phyloP scores from a whole-genome alignment of 2,113 vertebrate genomes.

The Egretta garzetta region DNA sequence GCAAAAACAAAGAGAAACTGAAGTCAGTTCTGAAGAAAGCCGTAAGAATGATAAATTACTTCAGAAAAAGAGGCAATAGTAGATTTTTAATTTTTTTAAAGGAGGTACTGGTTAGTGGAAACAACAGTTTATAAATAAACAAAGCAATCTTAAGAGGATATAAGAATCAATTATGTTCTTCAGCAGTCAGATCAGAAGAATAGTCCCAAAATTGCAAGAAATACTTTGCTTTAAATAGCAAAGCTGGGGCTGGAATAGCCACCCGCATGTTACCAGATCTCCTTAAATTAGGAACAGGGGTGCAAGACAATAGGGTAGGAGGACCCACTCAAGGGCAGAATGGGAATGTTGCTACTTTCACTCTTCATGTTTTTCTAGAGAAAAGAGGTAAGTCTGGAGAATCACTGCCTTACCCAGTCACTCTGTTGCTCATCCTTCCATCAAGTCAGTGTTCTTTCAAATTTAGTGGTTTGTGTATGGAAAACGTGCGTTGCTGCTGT shows the following conservation, averaged over 20 bases:
- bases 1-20: not conserved
- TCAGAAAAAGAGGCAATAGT: not conserved
- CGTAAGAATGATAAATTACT: not conserved
- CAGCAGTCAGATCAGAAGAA: not conserved
- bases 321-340: not conserved
- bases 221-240: not conserved
- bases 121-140: not conserved
- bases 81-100: not conserved
- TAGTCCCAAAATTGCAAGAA: not conserved
- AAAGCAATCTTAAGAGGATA: not conserved
- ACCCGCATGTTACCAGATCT: not conserved
- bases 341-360: not conserved
- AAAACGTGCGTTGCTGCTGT: not conserved
- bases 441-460: not conserved
- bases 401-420: not conserved
- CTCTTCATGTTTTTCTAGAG: not conserved
- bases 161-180: not conserved
- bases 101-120: not conserved
- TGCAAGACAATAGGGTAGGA: not conserved
- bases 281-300: not conserved
- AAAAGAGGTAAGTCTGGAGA: not conserved
- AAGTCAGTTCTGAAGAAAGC: not conserved
- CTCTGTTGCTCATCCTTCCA: not conserved
- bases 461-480: not conserved
- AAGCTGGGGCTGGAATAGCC: not conserved